Conservation (phyloP, 2,888 invertebrate species). For the Caenorhabditis uteleia region DNA sequence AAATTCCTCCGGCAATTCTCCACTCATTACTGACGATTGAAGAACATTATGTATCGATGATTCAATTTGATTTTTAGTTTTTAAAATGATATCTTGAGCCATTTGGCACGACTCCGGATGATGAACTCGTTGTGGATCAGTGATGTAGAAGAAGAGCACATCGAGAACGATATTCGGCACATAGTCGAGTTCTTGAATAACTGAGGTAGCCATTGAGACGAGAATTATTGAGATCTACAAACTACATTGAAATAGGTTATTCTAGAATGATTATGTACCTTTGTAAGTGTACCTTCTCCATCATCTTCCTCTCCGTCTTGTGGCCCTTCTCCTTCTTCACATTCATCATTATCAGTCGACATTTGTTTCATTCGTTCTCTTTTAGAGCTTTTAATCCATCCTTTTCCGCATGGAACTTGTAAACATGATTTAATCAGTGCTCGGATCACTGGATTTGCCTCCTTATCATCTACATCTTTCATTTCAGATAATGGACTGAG, state of each 20-base stretch:
- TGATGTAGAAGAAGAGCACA: slow-evolving; percentile 42
- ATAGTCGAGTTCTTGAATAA: slow-evolving; percentile 20
- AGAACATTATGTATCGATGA: slow-evolving; percentile 12
- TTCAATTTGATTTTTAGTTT: not conserved
- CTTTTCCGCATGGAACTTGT: slow-evolving; percentile 16
- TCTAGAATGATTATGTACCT: no score
- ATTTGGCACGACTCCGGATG: slow-evolving; percentile 6
- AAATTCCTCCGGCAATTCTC: slow-evolving; percentile 38
- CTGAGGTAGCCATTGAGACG: slow-evolving; percentile 4
- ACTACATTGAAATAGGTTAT: no score
- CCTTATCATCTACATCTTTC: slow-evolving; percentile 18
- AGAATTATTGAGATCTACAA: slow-evolving; percentile 9
- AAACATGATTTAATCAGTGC: slow-evolving; percentile 11
- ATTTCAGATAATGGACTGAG: slow-evolving; percentile 17
- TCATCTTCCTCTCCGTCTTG: no score
- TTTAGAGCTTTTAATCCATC: slow-evolving; percentile 21
- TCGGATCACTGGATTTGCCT: slow-evolving; percentile 5
- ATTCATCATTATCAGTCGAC: slow-evolving; percentile 5
- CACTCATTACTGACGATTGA: slow-evolving; percentile 15
- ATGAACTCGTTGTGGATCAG: slow-evolving; percentile 41
- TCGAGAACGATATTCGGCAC: slow-evolving; percentile 38
- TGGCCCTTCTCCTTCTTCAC: slow-evolving; percentile 10
- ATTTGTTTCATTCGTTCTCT: not conserved
- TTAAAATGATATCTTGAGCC: slow-evolving; percentile 8
- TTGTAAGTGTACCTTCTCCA: no score